Evolutionary conservation across 2,113 vertebrate species (phyloP), one percentile per base, ranked within the genome.

Genomic region (Microcebus murinus): DNA sequence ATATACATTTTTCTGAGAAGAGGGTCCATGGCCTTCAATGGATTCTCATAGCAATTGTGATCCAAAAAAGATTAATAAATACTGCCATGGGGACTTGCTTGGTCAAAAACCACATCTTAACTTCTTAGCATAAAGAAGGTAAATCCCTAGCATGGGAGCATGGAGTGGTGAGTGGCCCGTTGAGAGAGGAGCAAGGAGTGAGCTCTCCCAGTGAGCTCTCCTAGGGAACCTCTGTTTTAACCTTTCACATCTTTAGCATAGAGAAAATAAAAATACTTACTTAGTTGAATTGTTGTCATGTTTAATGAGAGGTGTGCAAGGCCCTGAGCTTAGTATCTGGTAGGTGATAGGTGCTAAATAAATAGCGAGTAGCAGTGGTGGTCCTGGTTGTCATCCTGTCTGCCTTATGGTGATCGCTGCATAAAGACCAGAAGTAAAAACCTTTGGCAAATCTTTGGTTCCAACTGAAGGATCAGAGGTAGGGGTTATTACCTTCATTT

Each of bases 41-140:
- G 25, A 39, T 86, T 87, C 31, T 87, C 39, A 79, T 65, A 96
- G 48, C 2, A 14, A 65, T 45, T 76, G 20, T 50, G 27, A 82
- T 67, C 81, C 52, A 73, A 23, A 77, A 93, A 85, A n/a, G 18
- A 80, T 80, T 79, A 50, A 61, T 42, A 87, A 84, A 71, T 94
- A 42, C 15, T 50, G 29, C 45, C 21, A 12, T n/a, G 89, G 50
- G 81, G 20, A 68, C 8, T 83, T 89, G 4, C 20, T 82, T 85
- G 31, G 15, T 82, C 20, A 76, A 86, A 92, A 80, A 31, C 7
- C 31, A 87, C 45, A 17, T 70, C 20, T 68, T 97, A 92, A 55
- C 81, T 96, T 93, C 34, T 79, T 89, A 48, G 27, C 25, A 61
- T 34, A 52, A 91, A 61, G 14, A 63, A 96, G 55, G 23, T 36